Percentiles rank a stretch among this genome's conserved stretches.
Evolutionary conservation across 2,113 vertebrate genomes (phyloP).

Genomic region (Diadophis punctatus): DNA sequence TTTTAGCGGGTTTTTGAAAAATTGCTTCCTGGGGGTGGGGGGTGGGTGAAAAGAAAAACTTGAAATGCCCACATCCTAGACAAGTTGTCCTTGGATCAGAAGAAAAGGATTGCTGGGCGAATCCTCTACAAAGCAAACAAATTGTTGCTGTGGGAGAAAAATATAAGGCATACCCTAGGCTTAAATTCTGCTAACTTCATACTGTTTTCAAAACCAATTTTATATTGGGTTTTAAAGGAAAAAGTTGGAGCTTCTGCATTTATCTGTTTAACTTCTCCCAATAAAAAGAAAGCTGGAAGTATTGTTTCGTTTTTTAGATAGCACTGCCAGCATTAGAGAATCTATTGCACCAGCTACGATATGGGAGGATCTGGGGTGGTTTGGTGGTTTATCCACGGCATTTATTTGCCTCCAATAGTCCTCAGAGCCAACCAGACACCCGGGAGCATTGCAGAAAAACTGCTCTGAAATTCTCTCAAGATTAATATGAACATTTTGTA

Average conservation of each 20-base stretch:
- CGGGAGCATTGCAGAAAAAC: not conserved
- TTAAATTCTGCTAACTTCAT: not conserved
- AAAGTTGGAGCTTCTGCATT: accelerated
- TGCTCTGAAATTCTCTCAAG: not conserved
- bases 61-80: slow-evolving; percentile 16
- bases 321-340: not conserved
- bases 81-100: not conserved
- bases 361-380: not conserved
- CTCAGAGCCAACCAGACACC: not conserved
- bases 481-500: not conserved
- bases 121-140: not conserved
- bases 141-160: not conserved
- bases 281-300: not conserved
- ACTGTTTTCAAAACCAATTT: not conserved
- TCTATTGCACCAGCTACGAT: not conserved
- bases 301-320: not conserved
- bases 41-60: not conserved
- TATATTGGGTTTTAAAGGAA: slow-evolving; percentile 2
- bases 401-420: not conserved
- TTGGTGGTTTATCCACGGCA: not conserved
- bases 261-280: not conserved
- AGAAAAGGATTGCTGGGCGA: not conserved
- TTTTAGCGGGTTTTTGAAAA: not conserved
- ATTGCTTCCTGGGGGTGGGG: not conserved
- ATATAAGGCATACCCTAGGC: not conserved